Evolutionary conservation across 35 echinoderm and acorn worm species (phyloP).

Genomic region (Acanthaster planci): DNA sequence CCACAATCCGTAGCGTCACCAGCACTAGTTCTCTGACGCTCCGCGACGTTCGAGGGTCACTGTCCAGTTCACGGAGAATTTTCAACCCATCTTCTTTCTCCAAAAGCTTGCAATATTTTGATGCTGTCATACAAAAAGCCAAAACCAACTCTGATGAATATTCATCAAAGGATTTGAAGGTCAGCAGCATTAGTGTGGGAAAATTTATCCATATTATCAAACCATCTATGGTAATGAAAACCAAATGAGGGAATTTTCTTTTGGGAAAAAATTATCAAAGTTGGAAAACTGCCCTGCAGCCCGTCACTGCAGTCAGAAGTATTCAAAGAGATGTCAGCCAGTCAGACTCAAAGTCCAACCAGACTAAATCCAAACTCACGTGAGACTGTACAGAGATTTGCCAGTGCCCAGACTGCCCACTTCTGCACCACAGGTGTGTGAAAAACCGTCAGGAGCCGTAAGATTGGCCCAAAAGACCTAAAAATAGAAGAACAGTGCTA

Average conservation of each 20-base stretch:
- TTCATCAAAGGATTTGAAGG: too few relatives aligned
- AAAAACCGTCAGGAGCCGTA: constrained; percentile 52
- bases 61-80: not conserved
- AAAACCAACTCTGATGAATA: not conserved
- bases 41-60: not conserved
- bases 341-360: too few relatives aligned
- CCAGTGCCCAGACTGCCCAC: constrained; percentile 89
- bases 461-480: constrained; percentile 94
- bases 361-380: constrained; percentile 86
- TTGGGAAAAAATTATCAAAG: too few relatives aligned
- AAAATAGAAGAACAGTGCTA: not conserved
- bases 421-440: constrained; percentile 86
- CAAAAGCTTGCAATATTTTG: constrained; percentile 10
- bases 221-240: too few relatives aligned
- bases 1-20: not conserved
- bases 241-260: too few relatives aligned
- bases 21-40: not conserved
- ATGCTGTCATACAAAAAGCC: not conserved
- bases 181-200: too few relatives aligned
- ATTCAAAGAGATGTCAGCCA: too few relatives aligned
- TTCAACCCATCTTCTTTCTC: not conserved
- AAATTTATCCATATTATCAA: too few relatives aligned
- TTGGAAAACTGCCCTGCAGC: too few relatives aligned
- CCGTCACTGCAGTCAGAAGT: too few relatives aligned
- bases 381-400: constrained; percentile 84